phyloP scores from a whole-genome alignment of 2,113 vertebrate species.

The Calonectris borealis region DNA sequence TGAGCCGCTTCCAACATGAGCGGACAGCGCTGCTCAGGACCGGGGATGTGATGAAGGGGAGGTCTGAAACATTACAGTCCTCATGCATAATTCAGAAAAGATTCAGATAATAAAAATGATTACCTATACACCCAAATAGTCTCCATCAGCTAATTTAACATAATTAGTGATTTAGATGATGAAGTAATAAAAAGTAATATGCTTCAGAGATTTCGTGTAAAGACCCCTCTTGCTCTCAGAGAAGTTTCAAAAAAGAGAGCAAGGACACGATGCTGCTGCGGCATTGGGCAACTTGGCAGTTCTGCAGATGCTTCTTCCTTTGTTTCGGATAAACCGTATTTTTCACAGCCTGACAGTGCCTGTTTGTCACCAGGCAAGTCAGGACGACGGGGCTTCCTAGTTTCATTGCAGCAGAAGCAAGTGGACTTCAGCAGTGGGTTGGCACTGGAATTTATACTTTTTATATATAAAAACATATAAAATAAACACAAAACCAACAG shows the following conservation, averaged over 20 bases:
- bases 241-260: background rate
- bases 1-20: background rate
- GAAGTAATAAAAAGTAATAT: slow-evolving; percentile 23
- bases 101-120: background rate
- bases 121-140: slow-evolving; percentile 17
- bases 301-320: background rate
- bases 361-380: background rate
- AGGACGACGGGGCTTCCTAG: background rate
- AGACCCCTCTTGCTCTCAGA: background rate
- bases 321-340: background rate
- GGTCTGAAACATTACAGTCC: background rate
- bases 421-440: background rate
- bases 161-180: slow-evolving; percentile 37
- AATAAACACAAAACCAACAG: background rate
- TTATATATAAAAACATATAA: background rate
- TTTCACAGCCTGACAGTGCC: background rate
- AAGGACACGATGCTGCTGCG: rapidly evolving
- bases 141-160: slow-evolving; percentile 25
- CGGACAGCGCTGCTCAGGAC: rapidly evolving
- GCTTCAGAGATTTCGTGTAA: background rate
- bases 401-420: background rate
- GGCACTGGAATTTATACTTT: background rate
- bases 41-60: background rate
- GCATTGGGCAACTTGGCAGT: rapidly evolving
- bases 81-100: background rate